A percentile compares a stretch with the other conserved stretches of the same genome.
phyloP scores from a whole-genome alignment of 2,797 vertebrate species.

The Huso huso region DNA sequence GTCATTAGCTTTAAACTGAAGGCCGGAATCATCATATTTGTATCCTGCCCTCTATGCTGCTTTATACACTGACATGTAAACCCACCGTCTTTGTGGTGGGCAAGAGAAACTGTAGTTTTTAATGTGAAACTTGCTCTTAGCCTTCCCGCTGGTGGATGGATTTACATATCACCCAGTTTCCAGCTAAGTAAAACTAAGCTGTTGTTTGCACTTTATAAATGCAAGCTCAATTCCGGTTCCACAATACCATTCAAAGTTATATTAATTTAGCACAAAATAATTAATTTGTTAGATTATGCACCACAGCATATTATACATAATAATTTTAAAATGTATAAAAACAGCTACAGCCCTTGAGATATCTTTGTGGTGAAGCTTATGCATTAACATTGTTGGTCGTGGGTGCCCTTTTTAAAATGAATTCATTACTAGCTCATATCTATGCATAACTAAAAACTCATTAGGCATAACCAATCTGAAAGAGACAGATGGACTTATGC shows the following conservation, averaged over 20 bases:
- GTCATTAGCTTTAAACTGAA: no score
- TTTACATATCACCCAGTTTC: no score
- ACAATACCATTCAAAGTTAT: neutral
- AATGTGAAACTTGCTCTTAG: no score
- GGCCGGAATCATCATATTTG: no score
- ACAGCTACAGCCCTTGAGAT: no score
- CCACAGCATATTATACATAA: neutral
- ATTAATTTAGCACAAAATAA: neutral
- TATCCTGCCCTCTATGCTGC: no score
- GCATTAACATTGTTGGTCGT: neutral
- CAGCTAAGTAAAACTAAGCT: neutral
- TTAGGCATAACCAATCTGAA: constrained; percentile 33
- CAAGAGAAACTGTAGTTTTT: no score
- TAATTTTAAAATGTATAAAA: neutral
- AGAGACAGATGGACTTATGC: constrained; percentile 41
- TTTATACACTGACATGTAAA: no score
- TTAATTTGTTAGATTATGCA: neutral
- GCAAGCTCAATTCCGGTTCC: neutral
- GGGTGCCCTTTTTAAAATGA: constrained; percentile 13
- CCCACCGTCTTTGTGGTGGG: no score
- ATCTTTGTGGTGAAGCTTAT: neutral
- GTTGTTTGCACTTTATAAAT: neutral
- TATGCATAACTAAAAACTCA: constrained; percentile 37
- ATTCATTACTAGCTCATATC: constrained; percentile 20
- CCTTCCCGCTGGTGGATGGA: no score